Evolutionary conservation across 2,113 vertebrate genomes (phyloP).

Genomic region (Cyanoliseus patagonus): DNA sequence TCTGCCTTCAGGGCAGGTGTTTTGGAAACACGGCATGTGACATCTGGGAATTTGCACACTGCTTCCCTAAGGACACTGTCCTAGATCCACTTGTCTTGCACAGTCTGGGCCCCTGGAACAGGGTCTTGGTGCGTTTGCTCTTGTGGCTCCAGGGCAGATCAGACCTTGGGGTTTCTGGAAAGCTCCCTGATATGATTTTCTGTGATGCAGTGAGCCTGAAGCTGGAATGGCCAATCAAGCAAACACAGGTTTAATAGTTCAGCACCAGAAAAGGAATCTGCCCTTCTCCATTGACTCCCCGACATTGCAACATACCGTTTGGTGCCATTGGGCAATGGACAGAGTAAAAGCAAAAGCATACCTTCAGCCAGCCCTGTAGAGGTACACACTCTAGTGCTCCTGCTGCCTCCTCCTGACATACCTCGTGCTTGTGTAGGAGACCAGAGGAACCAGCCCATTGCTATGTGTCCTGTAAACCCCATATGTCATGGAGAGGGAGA

Average conservation of each 20-base stretch:
- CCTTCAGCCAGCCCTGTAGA: not conserved
- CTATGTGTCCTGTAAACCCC: not conserved
- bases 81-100: accelerated
- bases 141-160: not conserved
- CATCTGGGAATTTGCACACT: not conserved
- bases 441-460: not conserved
- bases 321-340: not conserved
- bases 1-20: not conserved
- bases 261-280: not conserved
- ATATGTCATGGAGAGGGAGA: no score
- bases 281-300: not conserved
- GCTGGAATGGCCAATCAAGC: not conserved
- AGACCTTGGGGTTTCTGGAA: not conserved
- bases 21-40: not conserved
- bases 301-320: accelerated
- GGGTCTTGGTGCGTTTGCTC: not conserved
- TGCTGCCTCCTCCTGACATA: not conserved
- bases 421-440: not conserved
- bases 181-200: not conserved
- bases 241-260: not conserved
- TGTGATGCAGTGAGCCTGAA: not conserved
- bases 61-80: not conserved
- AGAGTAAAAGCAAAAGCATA: not conserved
- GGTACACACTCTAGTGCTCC: accelerated
- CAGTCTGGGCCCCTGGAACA: not conserved